Evolutionary conservation across 2,797 vertebrate genomes (phyloP).

Genomic region (Sparus aurata): DNA sequence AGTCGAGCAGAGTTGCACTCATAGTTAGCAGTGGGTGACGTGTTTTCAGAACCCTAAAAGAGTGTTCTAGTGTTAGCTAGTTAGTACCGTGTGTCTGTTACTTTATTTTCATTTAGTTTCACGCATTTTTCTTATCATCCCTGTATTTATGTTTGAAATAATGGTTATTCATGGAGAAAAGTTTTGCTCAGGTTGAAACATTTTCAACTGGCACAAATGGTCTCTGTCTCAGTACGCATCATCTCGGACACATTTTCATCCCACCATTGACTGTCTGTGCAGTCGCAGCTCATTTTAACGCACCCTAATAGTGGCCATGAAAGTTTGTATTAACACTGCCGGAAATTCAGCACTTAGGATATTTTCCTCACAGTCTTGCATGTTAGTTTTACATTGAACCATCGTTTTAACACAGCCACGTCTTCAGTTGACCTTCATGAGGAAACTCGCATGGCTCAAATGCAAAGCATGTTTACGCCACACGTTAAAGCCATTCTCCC

Average conservation of each 20-base stretch:
- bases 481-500: conserved; percentile 4
- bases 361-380: not conserved
- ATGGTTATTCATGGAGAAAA: not conserved
- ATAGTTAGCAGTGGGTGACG: no score
- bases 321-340: no score
- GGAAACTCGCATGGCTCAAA: not conserved
- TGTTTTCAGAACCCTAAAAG: no score
- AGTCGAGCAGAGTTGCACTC: no score
- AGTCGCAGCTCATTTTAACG: not conserved
- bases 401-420: not conserved
- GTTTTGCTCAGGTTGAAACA: not conserved
- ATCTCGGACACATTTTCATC: not conserved
- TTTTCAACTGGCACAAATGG: not conserved
- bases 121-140: not conserved
- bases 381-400: not conserved
- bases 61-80: no score
- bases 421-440: conserved; percentile 10
- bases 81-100: no score
- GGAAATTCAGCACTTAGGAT: no score
- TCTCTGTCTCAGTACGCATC: not conserved
- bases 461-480: not conserved
- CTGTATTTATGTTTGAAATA: not conserved
- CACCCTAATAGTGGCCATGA: not conserved
- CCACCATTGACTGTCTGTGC: not conserved
- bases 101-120: not conserved